These are phyloP conservation scores for Seriola aureovittata DNA, from an alignment of 2,113 vertebrate genomes.

Conservation along the genomic window DNA sequence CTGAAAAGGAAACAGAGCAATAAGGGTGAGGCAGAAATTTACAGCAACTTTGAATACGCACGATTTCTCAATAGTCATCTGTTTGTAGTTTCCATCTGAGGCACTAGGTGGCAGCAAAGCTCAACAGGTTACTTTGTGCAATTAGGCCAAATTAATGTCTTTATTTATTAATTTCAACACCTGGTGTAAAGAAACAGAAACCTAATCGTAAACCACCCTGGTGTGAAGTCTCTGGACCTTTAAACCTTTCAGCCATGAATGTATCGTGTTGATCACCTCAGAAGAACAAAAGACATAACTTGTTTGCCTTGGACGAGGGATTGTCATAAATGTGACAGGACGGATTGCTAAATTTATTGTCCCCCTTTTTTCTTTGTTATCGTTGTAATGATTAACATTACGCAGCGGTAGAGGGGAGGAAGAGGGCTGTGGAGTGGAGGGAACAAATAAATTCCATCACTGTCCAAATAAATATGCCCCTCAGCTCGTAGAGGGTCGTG, in stretches of 20 bases:
- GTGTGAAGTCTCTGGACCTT: not conserved
- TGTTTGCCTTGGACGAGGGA: not conserved
- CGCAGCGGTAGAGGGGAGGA: slow-evolving; percentile 10
- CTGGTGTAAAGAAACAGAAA: not conserved
- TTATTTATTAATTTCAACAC: not conserved
- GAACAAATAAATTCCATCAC: slow-evolving; percentile 39
- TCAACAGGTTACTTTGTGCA: not conserved
- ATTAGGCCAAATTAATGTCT: not conserved
- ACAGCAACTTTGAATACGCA: not conserved
- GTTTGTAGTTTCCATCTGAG: not conserved
- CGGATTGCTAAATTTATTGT: slow-evolving; percentile 12
- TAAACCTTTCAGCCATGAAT: not conserved
- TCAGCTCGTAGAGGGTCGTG: not conserved
- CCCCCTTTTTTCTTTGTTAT: slow-evolving; percentile 28
- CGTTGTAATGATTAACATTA: slow-evolving; percentile 50
- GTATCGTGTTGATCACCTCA: not conserved
- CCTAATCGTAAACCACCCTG: not conserved
- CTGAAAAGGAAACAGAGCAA: slow-evolving; percentile 80
- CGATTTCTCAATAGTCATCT: not conserved
- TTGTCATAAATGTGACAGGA: slow-evolving; percentile 37
- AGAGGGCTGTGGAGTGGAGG: not conserved
- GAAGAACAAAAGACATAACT: not conserved
- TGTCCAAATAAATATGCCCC: slow-evolving; percentile 57
- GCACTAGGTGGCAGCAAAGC: slow-evolving; percentile 80
- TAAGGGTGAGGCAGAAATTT: not conserved